A percentile compares a stretch with the other conserved stretches of the same genome.
phyloP scores from a whole-genome alignment of 1,140 invertebrate species.

The Drosophila simulans region DNA sequence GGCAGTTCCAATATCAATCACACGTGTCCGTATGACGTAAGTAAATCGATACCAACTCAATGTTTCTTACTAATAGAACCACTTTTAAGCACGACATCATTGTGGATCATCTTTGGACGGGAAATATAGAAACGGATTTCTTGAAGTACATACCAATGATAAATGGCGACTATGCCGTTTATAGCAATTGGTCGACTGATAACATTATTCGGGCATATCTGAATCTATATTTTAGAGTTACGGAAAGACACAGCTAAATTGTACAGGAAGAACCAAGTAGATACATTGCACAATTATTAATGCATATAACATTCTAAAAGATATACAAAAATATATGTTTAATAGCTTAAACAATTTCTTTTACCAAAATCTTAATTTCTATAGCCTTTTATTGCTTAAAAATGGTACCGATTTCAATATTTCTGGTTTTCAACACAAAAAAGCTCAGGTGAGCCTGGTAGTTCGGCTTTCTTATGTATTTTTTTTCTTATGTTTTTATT shows the following conservation, averaged over 20 bases:
- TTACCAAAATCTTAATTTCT: no score
- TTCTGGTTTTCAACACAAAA: no score
- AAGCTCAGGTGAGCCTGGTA: no score
- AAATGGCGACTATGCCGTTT: slow-evolving; percentile 42
- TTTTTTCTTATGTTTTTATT: no score
- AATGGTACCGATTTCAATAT: no score
- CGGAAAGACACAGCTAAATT: slow-evolving; percentile 1
- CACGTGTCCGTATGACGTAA: slow-evolving; percentile 53
- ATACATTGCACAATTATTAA: not conserved
- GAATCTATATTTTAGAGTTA: slow-evolving; percentile 20
- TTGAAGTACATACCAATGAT: slow-evolving; percentile 21
- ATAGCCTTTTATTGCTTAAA: no score
- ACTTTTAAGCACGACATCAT: slow-evolving; percentile 53
- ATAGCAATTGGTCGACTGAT: slow-evolving; percentile 5
- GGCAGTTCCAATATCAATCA: slow-evolving; percentile 52
- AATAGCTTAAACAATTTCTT: no score
- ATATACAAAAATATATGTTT: no score
- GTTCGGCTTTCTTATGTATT: no score
- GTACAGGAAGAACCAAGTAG: not conserved
- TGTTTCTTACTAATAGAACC: not conserved
- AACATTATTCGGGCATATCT: slow-evolving; percentile 3
- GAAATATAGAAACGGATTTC: slow-evolving; percentile 22
- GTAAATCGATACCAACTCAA: not conserved
- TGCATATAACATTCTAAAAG: no score
- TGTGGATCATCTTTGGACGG: slow-evolving; percentile 52